A percentile compares a stretch with the other conserved stretches of the same genome.
phyloP scores from a whole-genome alignment of 2,797 vertebrate species.

The Siniperca scherzeri region DNA sequence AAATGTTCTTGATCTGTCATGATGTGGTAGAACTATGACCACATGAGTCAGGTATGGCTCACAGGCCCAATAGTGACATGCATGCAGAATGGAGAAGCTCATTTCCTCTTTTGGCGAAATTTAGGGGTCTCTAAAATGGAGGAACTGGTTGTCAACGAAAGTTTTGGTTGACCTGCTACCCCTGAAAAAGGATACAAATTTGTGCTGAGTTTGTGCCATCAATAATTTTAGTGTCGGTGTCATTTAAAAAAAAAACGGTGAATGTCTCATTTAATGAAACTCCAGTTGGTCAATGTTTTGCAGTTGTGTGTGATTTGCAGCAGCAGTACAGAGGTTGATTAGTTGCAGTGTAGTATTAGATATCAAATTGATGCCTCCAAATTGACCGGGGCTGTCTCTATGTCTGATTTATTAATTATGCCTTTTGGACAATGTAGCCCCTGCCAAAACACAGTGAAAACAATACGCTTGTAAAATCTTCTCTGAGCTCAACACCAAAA shows the following conservation, averaged over 20 bases:
- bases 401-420: conserved; percentile 62
- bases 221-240: not conserved
- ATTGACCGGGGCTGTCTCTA: conserved; percentile 11
- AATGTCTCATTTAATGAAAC: conserved; percentile 3
- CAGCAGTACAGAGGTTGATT: conserved; percentile 25
- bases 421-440: conserved; percentile 57
- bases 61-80: conserved; percentile 28
- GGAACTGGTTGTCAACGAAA: not conserved
- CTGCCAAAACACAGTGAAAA: conserved; percentile 69
- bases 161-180: conserved; percentile 15
- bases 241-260: not conserved
- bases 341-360: conserved; percentile 16
- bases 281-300: not conserved
- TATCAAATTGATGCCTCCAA: conserved; percentile 33
- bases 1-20: conserved; percentile 48
- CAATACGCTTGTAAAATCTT: conserved; percentile 81
- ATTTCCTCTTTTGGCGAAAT: conserved; percentile 8
- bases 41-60: conserved; percentile 45
- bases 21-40: conserved; percentile 42
- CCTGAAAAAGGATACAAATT: not conserved
- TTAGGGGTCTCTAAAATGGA: conserved; percentile 14
- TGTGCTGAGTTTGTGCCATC: not conserved
- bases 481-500: conserved; percentile 57
- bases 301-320: conserved; percentile 29
- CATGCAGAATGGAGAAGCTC: conserved; percentile 2